phyloP scores from a whole-genome alignment of 2,888 invertebrate genomes.

The Adela reaumurella region DNA sequence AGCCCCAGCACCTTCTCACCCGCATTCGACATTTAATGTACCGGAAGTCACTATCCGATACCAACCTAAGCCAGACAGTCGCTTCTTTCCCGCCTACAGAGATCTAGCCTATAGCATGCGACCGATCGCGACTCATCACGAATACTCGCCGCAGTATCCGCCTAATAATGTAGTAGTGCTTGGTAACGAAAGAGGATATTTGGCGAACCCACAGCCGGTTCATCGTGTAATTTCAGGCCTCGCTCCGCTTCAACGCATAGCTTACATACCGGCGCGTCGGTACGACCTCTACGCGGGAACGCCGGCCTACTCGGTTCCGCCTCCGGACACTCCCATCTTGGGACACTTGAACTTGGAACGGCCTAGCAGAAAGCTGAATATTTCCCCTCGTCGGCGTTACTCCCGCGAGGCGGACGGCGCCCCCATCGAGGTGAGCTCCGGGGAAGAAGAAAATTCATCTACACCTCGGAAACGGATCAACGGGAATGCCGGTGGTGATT shows the following conservation, averaged over 20 bases:
- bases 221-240: too few species aligned
- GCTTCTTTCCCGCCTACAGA: constrained; percentile 29
- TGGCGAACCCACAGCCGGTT: constrained; percentile 24
- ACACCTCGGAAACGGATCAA: not conserved
- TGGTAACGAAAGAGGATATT: constrained; percentile 26
- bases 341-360: constrained; percentile 26
- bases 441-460: constrained; percentile 37
- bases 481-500: not conserved
- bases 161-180: constrained; percentile 28
- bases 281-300: not conserved
- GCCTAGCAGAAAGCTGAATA: constrained; percentile 42
- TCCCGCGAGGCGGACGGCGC: constrained; percentile 33
- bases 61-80: constrained; percentile 37
- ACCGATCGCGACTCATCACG: constrained; percentile 10
- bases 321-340: constrained; percentile 11
- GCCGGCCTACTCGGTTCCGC: constrained; percentile 9
- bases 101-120: constrained; percentile 19
- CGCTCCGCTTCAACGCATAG: not conserved
- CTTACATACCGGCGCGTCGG: not conserved
- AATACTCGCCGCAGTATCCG: constrained; percentile 26
- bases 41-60: constrained; percentile 36
- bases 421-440: constrained; percentile 47
- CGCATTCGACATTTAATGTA: too few species aligned
- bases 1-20: constrained; percentile 34
- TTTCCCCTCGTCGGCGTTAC: constrained; percentile 38